Base-by-base conservation (phyloP, 2,113 vertebrate species). In the Dasypus novemcinctus region DNA sequence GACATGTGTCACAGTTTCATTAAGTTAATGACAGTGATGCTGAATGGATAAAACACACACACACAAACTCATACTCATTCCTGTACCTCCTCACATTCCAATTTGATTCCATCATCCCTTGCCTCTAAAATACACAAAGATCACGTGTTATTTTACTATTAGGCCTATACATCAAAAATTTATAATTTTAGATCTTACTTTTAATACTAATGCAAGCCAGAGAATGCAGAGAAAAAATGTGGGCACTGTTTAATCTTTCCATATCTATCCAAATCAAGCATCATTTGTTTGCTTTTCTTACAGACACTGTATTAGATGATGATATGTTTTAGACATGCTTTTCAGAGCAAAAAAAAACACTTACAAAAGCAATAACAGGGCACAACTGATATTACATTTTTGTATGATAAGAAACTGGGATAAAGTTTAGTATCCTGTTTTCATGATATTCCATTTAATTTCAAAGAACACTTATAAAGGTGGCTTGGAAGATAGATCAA, bases 371-470 rank as follows among this genome's bases (percentile, higher is more conserved):
- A 95, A 38, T 91, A 93, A 90, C 2, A 74, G 92, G 72, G 63
- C 41, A 90, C 15, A 52, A 64, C 20, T 94, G 78, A 69, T 86
- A 69, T 33, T 57, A 85, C 2, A 52, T 88, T 72, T 81, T 57
- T 29, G 25, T 52, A 72, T 72, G 41, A 68, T 38, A 90, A 33
- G 36, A 90, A 95, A 81, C 61, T 69, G 33, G 61, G 46, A 90
- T 93, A 92, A 92, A 97, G 76, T 92, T 95, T 94, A 97, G 76
- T 59, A 74, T 92, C 68, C 91, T 88, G 29, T 79, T 81, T 95
- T 95, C 64, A 95, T 86, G 91, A 94, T 11, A 86, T 57, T 79
- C 59, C 78, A 69, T 71, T 96, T 95, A 88, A 95, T 96, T 83
- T 95, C 88, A 89, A 94, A 61, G 74, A 83, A 89, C 29, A 54